Conservation (phyloP, 2,113 vertebrate genomes). For the Mandrillus leucophaeus region DNA sequence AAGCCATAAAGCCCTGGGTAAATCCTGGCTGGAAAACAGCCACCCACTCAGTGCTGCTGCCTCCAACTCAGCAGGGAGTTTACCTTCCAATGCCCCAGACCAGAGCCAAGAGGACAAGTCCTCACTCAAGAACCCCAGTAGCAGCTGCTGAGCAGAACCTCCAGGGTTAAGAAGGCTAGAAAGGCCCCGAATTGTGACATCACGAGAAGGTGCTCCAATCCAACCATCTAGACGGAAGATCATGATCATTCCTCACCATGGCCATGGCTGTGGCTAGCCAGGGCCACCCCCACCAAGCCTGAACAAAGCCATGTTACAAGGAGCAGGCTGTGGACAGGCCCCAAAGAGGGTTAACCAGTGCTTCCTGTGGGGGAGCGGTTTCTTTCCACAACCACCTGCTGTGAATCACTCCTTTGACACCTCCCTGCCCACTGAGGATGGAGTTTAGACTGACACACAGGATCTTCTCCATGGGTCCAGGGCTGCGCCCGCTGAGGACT, state of each 20-base stretch:
- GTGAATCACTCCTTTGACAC: not conserved
- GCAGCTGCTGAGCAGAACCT: not conserved
- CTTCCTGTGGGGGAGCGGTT: not conserved
- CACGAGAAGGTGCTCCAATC: not conserved
- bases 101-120: not conserved
- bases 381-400: not conserved
- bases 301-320: not conserved
- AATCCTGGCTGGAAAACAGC: not conserved
- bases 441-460: rapidly evolving
- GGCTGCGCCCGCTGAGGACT: not conserved
- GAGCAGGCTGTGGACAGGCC: not conserved
- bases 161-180: not conserved
- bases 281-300: not conserved
- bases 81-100: not conserved
- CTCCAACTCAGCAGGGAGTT: not conserved
- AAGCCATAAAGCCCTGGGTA: not conserved
- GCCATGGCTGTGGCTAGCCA: rapidly evolving
- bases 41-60: not conserved
- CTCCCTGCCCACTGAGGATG: too few relatives aligned
- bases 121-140: not conserved
- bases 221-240: not conserved
- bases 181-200: not conserved
- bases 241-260: not conserved
- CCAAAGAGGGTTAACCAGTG: not conserved
- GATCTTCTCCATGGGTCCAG: not conserved